These are phyloP conservation scores for Eudyptes chrysolophus DNA, from an alignment of 2,113 vertebrate species.

Conservation along the genomic window DNA sequence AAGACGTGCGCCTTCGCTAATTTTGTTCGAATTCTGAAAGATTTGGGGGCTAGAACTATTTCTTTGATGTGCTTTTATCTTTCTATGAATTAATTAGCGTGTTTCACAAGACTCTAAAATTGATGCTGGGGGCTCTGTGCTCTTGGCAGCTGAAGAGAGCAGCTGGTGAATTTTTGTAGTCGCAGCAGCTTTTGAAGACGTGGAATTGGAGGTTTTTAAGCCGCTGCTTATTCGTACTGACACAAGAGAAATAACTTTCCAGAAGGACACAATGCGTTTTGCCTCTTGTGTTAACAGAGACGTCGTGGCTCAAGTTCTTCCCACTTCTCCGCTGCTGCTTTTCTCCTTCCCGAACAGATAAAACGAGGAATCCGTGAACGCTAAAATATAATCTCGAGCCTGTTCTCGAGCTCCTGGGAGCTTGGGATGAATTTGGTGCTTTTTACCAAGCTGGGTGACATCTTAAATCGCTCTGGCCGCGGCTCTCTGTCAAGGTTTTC, in stretches of 20 bases:
- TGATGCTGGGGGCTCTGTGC: background rate
- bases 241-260: background rate
- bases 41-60: background rate
- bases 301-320: fast-evolving
- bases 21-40: background rate
- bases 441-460: background rate
- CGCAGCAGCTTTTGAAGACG: background rate
- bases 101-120: background rate
- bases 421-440: background rate
- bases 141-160: background rate
- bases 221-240: background rate
- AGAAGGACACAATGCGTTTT: background rate
- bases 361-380: fast-evolving
- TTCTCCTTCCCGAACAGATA: background rate
- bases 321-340: background rate
- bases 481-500: background rate
- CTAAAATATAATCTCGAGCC: background rate
- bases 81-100: background rate
- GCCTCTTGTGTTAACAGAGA: background rate
- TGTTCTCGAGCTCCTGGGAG: background rate
- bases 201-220: background rate
- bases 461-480: background rate
- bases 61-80: background rate
- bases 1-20: too few relatives aligned
- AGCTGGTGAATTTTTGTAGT: background rate